Conservation (phyloP, 1,140 invertebrate species). For the Calephelis virginiensis region DNA sequence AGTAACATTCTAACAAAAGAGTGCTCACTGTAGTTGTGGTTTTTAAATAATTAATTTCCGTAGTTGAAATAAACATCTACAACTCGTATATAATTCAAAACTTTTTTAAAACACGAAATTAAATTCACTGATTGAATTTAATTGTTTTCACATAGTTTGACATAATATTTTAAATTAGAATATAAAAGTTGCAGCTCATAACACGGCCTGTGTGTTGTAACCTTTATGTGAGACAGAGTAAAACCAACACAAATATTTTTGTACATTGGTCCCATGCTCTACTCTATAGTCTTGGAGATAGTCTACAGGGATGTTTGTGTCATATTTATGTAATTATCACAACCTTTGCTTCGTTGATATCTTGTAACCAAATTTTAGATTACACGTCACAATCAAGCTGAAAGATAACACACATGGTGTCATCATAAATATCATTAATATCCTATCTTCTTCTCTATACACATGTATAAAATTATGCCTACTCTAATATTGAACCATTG, state of each 20-base stretch:
- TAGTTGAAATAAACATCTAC: background rate
- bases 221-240: background rate
- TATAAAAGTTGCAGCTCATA: background rate
- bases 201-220: background rate
- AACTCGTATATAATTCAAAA: background rate
- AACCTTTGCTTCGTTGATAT: no score
- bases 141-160: background rate
- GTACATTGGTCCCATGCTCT: no score
- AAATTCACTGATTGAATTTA: background rate
- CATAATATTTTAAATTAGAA: background rate
- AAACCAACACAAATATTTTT: background rate
- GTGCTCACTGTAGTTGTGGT: background rate
- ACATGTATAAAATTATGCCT: no score
- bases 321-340: no score
- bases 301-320: no score
- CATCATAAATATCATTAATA: no score
- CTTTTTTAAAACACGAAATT: no score
- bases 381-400: no score
- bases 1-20: conserved; percentile 2
- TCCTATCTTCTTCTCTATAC: no score
- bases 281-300: background rate
- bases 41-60: background rate
- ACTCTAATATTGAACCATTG: no score
- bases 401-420: no score
- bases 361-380: no score